Conservation (phyloP, 2,797 vertebrate genomes). For the Mionectes olivaceus region DNA sequence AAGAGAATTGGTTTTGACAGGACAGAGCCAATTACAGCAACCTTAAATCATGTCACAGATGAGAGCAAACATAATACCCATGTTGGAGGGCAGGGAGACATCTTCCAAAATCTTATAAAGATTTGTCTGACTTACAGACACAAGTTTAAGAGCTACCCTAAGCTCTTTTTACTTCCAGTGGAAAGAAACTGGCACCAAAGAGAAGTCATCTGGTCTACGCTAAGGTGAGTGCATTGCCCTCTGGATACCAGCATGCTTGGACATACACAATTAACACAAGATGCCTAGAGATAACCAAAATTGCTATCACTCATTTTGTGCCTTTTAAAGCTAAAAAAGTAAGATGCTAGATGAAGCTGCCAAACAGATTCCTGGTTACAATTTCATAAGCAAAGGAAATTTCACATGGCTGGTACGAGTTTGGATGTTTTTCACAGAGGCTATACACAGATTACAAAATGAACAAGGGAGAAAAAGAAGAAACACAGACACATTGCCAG, state of each 20-base stretch:
- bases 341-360: not conserved
- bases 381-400: not conserved
- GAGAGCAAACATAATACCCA: not conserved
- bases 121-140: not conserved
- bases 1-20: not conserved
- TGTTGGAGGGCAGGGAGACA: fast-evolving
- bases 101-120: not conserved
- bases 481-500: not conserved
- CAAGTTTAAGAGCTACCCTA: not conserved
- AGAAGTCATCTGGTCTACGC: not conserved
- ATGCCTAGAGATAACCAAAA: not conserved
- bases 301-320: not conserved
- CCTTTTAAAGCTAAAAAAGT: not conserved
- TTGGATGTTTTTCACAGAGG: not conserved
- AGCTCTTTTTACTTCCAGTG: not conserved
- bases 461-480: not conserved
- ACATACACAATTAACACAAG: not conserved
- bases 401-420: not conserved
- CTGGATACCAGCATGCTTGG: not conserved
- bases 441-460: not conserved
- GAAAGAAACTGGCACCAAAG: not conserved
- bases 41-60: not conserved
- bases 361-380: not conserved
- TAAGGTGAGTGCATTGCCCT: not conserved
- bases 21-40: not conserved